These are phyloP conservation scores for Proterorhinus semilunaris DNA, from an alignment of 2,113 vertebrate species.

Conservation along the genomic window DNA sequence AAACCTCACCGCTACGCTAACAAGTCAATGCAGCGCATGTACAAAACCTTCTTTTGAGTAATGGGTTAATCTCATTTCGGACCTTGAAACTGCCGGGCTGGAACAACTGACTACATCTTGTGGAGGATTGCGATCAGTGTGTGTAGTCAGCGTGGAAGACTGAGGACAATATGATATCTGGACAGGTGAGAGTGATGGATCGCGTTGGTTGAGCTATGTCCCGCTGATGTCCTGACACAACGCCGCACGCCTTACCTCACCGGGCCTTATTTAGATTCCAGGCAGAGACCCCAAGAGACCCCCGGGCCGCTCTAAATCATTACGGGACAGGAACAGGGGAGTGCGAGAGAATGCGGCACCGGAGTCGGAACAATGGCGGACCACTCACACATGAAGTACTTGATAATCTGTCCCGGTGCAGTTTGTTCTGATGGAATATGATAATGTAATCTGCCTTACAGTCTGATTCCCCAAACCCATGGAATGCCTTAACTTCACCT, in stretches of 20 bases:
- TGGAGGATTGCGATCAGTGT: neutral
- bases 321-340: constrained; percentile 18
- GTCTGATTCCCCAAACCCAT: constrained; percentile 18
- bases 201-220: constrained; percentile 25
- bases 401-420: constrained; percentile 13
- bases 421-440: constrained; percentile 11
- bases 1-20: neutral
- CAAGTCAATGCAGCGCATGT: neutral
- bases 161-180: constrained; percentile 25
- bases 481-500: constrained; percentile 28
- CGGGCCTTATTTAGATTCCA: constrained; percentile 51
- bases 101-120: constrained; percentile 5
- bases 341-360: constrained; percentile 1
- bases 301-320: constrained; percentile 24
- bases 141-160: constrained; percentile 12
- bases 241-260: constrained; percentile 42
- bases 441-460: constrained; percentile 30
- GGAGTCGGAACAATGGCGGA: constrained; percentile 1
- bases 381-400: neutral
- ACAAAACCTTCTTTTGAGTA: constrained; percentile 1
- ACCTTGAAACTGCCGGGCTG: constrained; percentile 5
- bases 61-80: constrained; percentile 1
- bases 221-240: constrained; percentile 52
- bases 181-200: constrained; percentile 44
- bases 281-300: constrained; percentile 45